Evolutionary conservation across 2,113 vertebrate genomes (phyloP).

Genomic region (Prochilodus magdalenae): DNA sequence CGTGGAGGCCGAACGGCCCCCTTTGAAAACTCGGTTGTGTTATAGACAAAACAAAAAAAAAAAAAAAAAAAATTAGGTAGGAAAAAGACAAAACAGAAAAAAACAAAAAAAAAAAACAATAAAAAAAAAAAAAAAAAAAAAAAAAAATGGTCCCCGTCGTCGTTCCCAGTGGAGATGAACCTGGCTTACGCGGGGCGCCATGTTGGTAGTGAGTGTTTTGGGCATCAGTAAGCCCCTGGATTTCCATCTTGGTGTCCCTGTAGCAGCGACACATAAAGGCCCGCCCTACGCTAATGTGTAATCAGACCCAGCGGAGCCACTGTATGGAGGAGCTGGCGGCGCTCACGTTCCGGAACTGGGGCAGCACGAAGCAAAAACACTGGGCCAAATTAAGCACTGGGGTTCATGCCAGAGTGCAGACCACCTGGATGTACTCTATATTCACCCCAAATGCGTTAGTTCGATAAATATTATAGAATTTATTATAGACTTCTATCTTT

Average conservation of each 20-base stretch:
- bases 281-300: slow-evolving; percentile 61
- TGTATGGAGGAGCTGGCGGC: not conserved
- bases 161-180: slow-evolving; percentile 53
- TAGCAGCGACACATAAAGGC: slow-evolving; percentile 75
- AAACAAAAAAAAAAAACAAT: too few species aligned
- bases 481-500: not conserved
- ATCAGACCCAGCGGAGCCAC: slow-evolving; percentile 9
- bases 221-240: slow-evolving; percentile 84
- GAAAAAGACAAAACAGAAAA: too few species aligned
- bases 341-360: slow-evolving; percentile 12
- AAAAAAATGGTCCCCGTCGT: slow-evolving; percentile 39
- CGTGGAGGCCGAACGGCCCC: slow-evolving; percentile 55
- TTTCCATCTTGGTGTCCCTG: slow-evolving; percentile 96
- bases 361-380: not conserved
- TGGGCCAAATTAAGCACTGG: not conserved
- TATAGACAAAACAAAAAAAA: too few species aligned
- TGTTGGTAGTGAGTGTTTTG: slow-evolving; percentile 81
- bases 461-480: not conserved
- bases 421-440: not conserved
- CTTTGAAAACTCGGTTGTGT: slow-evolving; percentile 49
- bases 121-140: too few species aligned
- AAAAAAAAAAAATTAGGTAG: too few species aligned
- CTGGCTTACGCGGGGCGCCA: slow-evolving; percentile 75
- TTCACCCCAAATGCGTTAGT: not conserved
- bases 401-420: not conserved